Evolutionary conservation across 2,888 invertebrate genomes (phyloP), one percentile per base, ranked within the genome.

Genomic region (Saturnia pavonia): DNA sequence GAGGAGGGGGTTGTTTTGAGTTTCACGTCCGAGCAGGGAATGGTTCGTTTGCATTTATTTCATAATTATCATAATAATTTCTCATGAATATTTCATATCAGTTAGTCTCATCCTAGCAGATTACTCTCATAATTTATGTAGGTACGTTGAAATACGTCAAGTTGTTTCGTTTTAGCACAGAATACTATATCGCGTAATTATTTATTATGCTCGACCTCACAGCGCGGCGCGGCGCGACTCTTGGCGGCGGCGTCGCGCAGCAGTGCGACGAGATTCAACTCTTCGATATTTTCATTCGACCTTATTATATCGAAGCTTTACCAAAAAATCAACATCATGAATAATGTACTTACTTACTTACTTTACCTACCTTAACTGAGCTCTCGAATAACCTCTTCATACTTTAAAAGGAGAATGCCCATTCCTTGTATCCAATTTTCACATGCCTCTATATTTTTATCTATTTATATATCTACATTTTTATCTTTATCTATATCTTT

Each of bases 1-100:
- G n/a, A n/a, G n/a, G n/a, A n/a, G n/a, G n/a, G n/a, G n/a, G n/a
- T n/a, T n/a, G n/a, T n/a, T n/a, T 12, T 6, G 60, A 27, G 60
- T 3, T 65, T 70, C 71, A 70, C 71, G 72, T 75, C 70, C 48
- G 75, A 72, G 73, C 73, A 75, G 25, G 25, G 25, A 57, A 25
- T 22, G 25, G 69, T 76, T 74, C 72, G 71, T 75, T 72, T 63
- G 63, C 40, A 63, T 63, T 34, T 14, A 63, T 63, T 63, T 63
- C 63, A 63, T 19, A 63, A 63, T 63, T 63, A 63, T 63, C 63
- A 63, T 63, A 63, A 63, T 63, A 63, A 34, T 63, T 63, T 40
- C 63, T 63, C 34, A 63, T 63, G 63, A 63, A 63, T 63, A 67
- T 71, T 72, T 74, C 72, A 71, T 71, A 72, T 27, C 63, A 25